Evolutionary conservation across 2,113 vertebrate species (phyloP).

Genomic region (Phalacrocorax aristotelis): DNA sequence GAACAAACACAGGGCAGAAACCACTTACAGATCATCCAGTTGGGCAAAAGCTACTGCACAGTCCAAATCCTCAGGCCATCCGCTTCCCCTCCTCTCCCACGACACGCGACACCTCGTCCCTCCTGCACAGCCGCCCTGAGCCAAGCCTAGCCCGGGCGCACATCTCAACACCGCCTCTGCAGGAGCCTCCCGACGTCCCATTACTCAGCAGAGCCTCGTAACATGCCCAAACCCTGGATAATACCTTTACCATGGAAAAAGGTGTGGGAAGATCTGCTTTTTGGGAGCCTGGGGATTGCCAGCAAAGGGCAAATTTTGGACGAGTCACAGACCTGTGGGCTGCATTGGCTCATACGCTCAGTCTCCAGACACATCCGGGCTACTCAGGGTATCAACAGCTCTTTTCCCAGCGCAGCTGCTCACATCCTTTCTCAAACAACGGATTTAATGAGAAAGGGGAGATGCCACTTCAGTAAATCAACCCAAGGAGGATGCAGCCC

Average conservation of each 20-base stretch:
- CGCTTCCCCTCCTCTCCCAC: not conserved
- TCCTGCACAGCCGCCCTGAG: not conserved
- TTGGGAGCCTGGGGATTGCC: not conserved
- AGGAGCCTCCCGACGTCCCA: not conserved
- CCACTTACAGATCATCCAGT: not conserved
- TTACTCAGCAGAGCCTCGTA: not conserved
- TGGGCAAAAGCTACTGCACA: not conserved
- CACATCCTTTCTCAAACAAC: not conserved
- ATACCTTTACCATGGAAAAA: not conserved
- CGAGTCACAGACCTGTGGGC: not conserved
- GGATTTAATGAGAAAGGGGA: rapidly evolving
- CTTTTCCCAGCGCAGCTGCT: not conserved
- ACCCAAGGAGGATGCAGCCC: not conserved
- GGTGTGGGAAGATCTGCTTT: not conserved
- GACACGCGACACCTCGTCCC: rapidly evolving
- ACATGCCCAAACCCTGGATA: not conserved
- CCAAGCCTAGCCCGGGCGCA: not conserved
- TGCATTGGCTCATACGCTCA: rapidly evolving
- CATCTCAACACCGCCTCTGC: not conserved
- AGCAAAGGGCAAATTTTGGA: not conserved
- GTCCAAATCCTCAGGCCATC: rapidly evolving
- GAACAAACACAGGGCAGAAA: not conserved
- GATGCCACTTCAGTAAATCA: not conserved
- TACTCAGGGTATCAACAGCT: rapidly evolving
- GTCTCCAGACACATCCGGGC: not conserved